These are phyloP conservation scores for Watsonalla binaria DNA, from an alignment of 2,888 invertebrate species.

Conservation along the genomic window DNA sequence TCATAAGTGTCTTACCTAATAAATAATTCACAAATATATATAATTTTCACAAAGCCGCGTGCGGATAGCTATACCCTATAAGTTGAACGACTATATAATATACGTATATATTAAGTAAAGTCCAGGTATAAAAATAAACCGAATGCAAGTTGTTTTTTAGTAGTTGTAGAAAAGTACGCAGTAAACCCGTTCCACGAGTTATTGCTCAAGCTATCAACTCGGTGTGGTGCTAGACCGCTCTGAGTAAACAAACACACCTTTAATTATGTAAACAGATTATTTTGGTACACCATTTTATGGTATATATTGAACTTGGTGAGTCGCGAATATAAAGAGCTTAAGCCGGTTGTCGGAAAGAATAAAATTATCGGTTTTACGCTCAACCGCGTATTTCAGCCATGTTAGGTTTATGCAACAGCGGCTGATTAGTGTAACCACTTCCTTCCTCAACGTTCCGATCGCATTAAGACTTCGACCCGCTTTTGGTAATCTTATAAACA, in stretches of 20 bases:
- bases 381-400: slow-evolving; percentile 1
- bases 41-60: too few species aligned
- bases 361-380: slow-evolving; percentile 13
- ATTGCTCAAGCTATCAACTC: neutral
- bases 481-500: slow-evolving; percentile 2
- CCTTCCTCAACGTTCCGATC: slow-evolving; percentile 1
- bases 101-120: too few species aligned
- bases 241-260: neutral
- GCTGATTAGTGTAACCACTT: slow-evolving; percentile 2
- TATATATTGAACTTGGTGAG: neutral
- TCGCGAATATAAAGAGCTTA: neutral
- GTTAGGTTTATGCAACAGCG: slow-evolving; percentile 2
- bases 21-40: too few species aligned
- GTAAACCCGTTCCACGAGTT: neutral
- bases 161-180: too few species aligned
- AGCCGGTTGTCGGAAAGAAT: neutral
- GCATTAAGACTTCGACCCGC: neutral
- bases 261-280: neutral
- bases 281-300: neutral
- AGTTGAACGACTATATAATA: too few species aligned
- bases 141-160: too few species aligned
- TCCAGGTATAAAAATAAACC: too few species aligned
- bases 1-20: too few species aligned
- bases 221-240: neutral
- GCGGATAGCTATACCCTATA: too few species aligned